These are phyloP conservation scores for Chanos chanos DNA, from an alignment of 2,797 vertebrate species.

Conservation along the genomic window DNA sequence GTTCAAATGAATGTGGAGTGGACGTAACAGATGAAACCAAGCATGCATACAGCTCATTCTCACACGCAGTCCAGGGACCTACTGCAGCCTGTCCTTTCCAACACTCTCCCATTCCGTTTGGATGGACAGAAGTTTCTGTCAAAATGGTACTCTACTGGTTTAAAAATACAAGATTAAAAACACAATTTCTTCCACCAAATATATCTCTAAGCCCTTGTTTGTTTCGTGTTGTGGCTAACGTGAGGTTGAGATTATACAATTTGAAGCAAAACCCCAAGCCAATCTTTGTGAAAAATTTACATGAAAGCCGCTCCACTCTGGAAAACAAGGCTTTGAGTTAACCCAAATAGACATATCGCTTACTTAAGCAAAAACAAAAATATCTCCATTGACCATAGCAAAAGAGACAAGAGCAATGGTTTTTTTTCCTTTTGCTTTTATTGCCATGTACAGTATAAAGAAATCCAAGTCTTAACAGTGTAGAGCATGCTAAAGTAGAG, in stretches of 20 bases:
- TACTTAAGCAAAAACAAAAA: slow-evolving; percentile 38
- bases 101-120: slow-evolving; percentile 30
- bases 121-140: slow-evolving; percentile 16
- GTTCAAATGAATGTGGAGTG: slow-evolving; percentile 29
- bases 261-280: slow-evolving; percentile 44
- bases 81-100: slow-evolving; percentile 26
- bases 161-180: slow-evolving; percentile 26
- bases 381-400: slow-evolving; percentile 33
- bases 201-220: slow-evolving; percentile 36
- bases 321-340: slow-evolving; percentile 51
- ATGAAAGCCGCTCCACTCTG: slow-evolving; percentile 42
- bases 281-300: slow-evolving; percentile 47
- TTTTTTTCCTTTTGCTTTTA: slow-evolving; percentile 17
- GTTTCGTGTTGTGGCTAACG: slow-evolving; percentile 45
- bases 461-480: too few species aligned
- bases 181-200: slow-evolving; percentile 17
- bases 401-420: slow-evolving; percentile 42
- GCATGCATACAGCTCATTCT: slow-evolving; percentile 33
- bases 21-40: slow-evolving; percentile 32
- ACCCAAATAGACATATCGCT: slow-evolving; percentile 42
- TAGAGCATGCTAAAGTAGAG: too few species aligned
- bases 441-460: too few species aligned
- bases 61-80: slow-evolving; percentile 38
- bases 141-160: slow-evolving; percentile 23
- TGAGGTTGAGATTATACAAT: slow-evolving; percentile 51